phyloP scores from a whole-genome alignment of 2,888 invertebrate species.

The Campoplex nolae region DNA sequence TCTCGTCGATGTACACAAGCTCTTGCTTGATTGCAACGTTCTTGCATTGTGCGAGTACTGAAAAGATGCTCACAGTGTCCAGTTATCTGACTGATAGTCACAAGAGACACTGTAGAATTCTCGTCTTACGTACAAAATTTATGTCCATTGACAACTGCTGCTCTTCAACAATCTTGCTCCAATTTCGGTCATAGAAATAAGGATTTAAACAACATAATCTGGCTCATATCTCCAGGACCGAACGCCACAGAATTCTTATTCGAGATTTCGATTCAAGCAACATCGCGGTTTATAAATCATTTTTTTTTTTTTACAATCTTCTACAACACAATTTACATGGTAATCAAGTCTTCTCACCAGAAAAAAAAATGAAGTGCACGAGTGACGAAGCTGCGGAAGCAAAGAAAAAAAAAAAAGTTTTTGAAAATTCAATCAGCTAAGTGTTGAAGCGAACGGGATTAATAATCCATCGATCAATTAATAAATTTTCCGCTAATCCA shows the following conservation, averaged over 20 bases:
- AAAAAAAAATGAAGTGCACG: neutral
- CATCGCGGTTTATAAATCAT: neutral
- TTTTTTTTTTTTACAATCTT: neutral
- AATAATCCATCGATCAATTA: slow-evolving; percentile 36
- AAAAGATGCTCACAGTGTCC: slow-evolving; percentile 43
- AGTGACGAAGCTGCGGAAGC: neutral
- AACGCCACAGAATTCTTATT: too few species aligned
- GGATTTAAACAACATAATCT: neutral
- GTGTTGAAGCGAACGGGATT: slow-evolving; percentile 17
- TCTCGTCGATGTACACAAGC: slow-evolving; percentile 57
- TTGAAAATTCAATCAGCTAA: slow-evolving; percentile 17
- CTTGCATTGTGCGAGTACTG: slow-evolving; percentile 50
- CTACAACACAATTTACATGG: neutral
- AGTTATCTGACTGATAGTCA: slow-evolving; percentile 57
- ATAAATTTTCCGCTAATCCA: slow-evolving; percentile 29
- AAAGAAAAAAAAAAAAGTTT: neutral
- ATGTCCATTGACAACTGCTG: neutral
- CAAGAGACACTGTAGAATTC: too few species aligned
- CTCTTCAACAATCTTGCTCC: neutral
- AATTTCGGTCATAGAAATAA: neutral
- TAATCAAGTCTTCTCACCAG: neutral
- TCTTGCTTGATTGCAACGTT: slow-evolving; percentile 59
- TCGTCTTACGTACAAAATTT: slow-evolving; percentile 31
- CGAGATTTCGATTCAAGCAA: neutral
- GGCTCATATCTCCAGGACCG: neutral